Evolutionary conservation across 1,140 invertebrate species (phyloP).

Genomic region (Mycetomoellerius zeteki): DNA sequence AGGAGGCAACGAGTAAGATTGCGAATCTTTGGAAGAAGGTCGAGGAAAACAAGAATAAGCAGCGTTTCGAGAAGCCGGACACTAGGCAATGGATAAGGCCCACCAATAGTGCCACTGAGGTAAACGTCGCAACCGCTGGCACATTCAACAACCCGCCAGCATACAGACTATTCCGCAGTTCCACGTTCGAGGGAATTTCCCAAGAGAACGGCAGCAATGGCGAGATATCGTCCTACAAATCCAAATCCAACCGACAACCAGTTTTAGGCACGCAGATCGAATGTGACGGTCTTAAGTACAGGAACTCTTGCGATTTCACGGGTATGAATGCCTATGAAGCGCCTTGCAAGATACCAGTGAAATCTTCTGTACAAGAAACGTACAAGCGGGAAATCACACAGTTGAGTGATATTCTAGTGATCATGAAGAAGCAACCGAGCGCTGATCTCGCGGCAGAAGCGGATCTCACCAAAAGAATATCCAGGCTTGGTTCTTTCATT

Average conservation of each 20-base stretch:
- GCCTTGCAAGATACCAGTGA: slow-evolving; percentile 79
- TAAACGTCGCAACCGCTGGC: slow-evolving; percentile 55
- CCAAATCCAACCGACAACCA: slow-evolving; percentile 60
- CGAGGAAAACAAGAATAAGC: slow-evolving; percentile 91
- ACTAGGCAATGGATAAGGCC: slow-evolving; percentile 89
- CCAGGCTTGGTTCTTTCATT: slow-evolving; percentile 86
- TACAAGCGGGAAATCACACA: slow-evolving; percentile 66
- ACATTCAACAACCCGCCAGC: slow-evolving; percentile 76
- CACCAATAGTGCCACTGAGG: slow-evolving; percentile 76
- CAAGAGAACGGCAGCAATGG: slow-evolving; percentile 73
- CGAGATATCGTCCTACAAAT: slow-evolving; percentile 43
- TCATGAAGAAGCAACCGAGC: slow-evolving; percentile 75
- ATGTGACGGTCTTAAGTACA: slow-evolving; percentile 71
- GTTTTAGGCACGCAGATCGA: slow-evolving; percentile 42
- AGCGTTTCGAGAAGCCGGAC: slow-evolving; percentile 87
- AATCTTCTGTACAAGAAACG: slow-evolving; percentile 67
- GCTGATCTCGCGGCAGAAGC: slow-evolving; percentile 23
- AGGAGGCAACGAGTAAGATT: slow-evolving; percentile 95
- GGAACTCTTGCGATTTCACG: slow-evolving; percentile 83
- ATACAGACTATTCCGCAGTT: slow-evolving; percentile 89
- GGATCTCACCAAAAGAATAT: slow-evolving; percentile 84
- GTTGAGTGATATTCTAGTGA: slow-evolving; percentile 67
- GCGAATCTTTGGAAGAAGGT: slow-evolving; percentile 95
- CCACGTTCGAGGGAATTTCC: slow-evolving; percentile 90
- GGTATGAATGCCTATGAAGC: slow-evolving; percentile 77